These are phyloP conservation scores for Parapristionchus giblindavisi DNA, from an alignment of 2,888 invertebrate genomes.

Conservation along the genomic window DNA sequence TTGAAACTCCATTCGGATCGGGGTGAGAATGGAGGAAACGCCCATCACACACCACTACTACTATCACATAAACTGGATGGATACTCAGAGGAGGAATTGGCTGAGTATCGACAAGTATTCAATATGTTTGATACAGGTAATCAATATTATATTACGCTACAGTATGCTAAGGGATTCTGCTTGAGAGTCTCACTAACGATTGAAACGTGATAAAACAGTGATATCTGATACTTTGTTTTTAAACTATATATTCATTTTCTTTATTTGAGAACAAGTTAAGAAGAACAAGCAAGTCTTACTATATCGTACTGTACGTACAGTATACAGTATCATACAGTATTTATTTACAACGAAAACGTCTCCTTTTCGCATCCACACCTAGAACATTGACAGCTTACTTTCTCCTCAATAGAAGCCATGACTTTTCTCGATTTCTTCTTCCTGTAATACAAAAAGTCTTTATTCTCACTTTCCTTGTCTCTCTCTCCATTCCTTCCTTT, in stretches of 20 bases:
- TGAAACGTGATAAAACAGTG: no score
- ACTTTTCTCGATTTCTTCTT: no score
- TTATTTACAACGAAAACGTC: no score
- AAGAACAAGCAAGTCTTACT: neutral
- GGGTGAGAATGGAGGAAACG: constrained; percentile 47
- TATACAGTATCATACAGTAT: neutral
- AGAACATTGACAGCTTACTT: no score
- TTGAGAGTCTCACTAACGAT: no score
- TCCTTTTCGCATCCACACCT: no score
- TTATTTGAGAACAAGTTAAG: neutral
- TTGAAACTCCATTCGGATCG: constrained; percentile 60
- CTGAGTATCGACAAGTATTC: constrained; percentile 68
- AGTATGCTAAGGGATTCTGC: neutral
- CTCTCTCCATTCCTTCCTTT: no score
- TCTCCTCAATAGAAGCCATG: no score
- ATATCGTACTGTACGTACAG: neutral
- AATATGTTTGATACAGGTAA: constrained; percentile 68
- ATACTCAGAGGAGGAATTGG: constrained; percentile 65
- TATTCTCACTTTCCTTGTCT: no score
- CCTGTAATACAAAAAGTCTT: no score
- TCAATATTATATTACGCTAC: constrained; percentile 13
- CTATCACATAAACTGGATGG: constrained; percentile 48
- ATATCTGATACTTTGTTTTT: neutral
- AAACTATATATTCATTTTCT: neutral
- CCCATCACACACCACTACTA: constrained; percentile 45